Conservation (phyloP, 1,140 invertebrate genomes). For the Bombus difficillimus region DNA sequence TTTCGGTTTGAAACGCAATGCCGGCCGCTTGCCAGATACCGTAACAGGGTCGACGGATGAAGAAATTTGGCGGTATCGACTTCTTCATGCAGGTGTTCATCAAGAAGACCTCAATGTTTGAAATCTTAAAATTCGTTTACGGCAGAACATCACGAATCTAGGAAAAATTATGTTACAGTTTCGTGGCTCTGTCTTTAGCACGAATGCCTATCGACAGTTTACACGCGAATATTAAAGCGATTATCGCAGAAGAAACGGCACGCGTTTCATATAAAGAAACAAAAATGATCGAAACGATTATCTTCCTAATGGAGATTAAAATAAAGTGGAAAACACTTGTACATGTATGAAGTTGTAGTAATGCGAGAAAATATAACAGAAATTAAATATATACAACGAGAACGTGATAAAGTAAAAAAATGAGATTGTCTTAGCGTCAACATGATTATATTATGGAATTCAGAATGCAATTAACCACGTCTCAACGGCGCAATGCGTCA, state of each 20-base stretch:
- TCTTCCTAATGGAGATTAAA: not conserved
- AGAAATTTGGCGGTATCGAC: slow-evolving; percentile 72
- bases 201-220: not conserved
- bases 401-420: not conserved
- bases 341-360: not conserved
- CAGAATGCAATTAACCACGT: slow-evolving; percentile 57
- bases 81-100: slow-evolving; percentile 46
- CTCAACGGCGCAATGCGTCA: slow-evolving; percentile 47
- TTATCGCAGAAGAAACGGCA: not conserved
- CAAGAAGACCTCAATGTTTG: not conserved
- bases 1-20: slow-evolving; percentile 61
- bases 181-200: not conserved
- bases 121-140: slow-evolving; percentile 10
- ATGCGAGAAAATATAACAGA: not conserved
- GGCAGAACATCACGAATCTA: not conserved
- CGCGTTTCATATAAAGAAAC: not conserved
- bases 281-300: not conserved
- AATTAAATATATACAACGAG: not conserved
- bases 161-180: not conserved
- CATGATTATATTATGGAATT: slow-evolving; percentile 18
- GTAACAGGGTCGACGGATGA: slow-evolving; percentile 76
- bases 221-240: not conserved
- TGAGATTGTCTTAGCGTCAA: slow-evolving; percentile 10
- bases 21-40: slow-evolving; percentile 67
- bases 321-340: not conserved